A percentile compares a stretch with the other conserved stretches of the same genome.
Conservation (phyloP, 2,797 vertebrate species). For the Crenuchus spilurus region DNA sequence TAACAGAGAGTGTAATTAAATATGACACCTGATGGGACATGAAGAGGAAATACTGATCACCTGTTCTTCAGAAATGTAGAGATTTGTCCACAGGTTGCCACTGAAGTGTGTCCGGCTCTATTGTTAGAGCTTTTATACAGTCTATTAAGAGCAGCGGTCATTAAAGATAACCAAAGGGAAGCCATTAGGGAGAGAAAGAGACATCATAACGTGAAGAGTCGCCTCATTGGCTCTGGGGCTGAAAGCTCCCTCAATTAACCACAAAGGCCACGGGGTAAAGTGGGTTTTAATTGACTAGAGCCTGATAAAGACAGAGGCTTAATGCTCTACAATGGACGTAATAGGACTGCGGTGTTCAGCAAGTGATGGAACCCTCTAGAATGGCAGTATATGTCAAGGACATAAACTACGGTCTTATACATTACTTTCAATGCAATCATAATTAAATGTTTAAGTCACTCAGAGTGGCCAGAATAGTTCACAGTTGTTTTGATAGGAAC, state of each 20-base stretch:
- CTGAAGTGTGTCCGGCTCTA: neutral
- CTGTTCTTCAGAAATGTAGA: neutral
- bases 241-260: slow-evolving; percentile 56
- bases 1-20: neutral
- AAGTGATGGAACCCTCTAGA: too few relatives aligned
- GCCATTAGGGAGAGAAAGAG: slow-evolving; percentile 54
- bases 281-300: slow-evolving; percentile 54
- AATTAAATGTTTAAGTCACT: too few relatives aligned
- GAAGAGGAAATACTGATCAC: neutral
- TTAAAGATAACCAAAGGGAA: slow-evolving; percentile 56
- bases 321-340: neutral
- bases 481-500: too few relatives aligned
- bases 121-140: slow-evolving; percentile 47
- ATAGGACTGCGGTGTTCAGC: neutral
- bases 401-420: too few relatives aligned
- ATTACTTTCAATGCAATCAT: too few relatives aligned
- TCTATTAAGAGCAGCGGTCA: slow-evolving; percentile 45
- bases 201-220: slow-evolving; percentile 28
- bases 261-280: slow-evolving; percentile 49
- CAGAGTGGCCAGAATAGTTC: too few relatives aligned
- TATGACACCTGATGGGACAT: neutral
- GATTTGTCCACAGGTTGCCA: neutral
- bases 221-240: slow-evolving; percentile 55
- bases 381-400: too few relatives aligned
- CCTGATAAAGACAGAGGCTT: slow-evolving; percentile 48